Conservation (phyloP, 2,113 vertebrate genomes). For the Datnioides undecimradiatus region DNA sequence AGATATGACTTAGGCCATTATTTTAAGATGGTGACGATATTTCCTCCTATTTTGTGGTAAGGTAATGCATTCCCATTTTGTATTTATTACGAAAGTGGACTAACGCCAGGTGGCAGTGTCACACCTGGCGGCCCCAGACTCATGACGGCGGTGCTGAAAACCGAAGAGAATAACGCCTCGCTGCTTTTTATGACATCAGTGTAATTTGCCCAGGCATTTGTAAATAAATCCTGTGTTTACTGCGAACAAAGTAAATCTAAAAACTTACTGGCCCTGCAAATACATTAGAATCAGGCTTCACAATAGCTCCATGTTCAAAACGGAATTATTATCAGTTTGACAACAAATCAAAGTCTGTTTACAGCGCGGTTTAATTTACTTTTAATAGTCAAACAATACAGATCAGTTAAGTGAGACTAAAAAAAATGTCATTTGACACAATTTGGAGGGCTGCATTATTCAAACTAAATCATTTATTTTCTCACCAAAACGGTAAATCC, state of each 20-base stretch:
- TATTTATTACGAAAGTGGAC: neutral
- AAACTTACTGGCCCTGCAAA: neutral
- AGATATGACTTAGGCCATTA: too few species aligned
- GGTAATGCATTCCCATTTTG: neutral
- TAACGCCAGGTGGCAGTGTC: conserved; percentile 77
- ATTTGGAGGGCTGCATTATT: neutral
- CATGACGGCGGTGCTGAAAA: conserved; percentile 46
- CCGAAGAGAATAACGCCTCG: neutral
- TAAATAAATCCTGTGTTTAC: neutral
- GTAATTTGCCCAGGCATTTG: too few species aligned
- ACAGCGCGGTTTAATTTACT: neutral
- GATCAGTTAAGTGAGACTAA: neutral
- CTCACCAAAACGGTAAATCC: neutral
- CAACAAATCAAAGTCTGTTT: neutral
- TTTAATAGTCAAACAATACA: neutral
- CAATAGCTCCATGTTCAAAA: too few species aligned
- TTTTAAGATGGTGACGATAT: too few species aligned
- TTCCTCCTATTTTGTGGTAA: too few species aligned
- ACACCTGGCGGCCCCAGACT: neutral
- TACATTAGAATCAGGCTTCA: neutral
- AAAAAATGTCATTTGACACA: neutral
- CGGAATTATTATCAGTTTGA: neutral
- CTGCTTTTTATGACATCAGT: neutral
- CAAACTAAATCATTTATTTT: neutral
- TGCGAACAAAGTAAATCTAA: neutral